A percentile compares a stretch with the other conserved stretches of the same genome.
Evolutionary conservation across 2,113 vertebrate genomes (phyloP).

Genomic region (Pyrgilauda ruficollis): DNA sequence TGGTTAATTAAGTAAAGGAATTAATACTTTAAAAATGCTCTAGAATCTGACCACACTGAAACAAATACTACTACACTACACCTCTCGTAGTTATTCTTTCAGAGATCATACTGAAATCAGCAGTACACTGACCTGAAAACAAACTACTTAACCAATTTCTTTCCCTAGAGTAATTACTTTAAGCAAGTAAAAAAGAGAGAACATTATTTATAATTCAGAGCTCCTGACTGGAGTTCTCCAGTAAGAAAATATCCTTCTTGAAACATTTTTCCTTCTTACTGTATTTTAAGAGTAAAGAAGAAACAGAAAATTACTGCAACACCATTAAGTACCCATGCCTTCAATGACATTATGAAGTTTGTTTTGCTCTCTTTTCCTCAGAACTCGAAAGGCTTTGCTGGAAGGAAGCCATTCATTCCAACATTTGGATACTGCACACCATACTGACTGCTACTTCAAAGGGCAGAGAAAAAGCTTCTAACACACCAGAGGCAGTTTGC

Average conservation of each 20-base stretch:
- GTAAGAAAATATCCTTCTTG: not conserved
- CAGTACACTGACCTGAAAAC: not conserved
- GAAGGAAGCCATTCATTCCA: not conserved
- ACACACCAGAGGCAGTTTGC: not conserved
- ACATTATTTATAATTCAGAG: not conserved
- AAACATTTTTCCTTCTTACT: not conserved
- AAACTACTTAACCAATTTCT: not conserved
- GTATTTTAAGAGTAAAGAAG: not conserved
- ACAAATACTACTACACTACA: not conserved
- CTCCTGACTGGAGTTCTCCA: not conserved
- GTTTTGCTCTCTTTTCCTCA: not conserved
- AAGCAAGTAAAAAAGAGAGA: not conserved
- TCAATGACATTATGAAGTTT: not conserved
- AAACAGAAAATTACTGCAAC: not conserved
- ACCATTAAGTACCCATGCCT: not conserved
- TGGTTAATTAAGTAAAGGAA: not conserved
- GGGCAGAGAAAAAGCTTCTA: not conserved
- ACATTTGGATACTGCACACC: not conserved
- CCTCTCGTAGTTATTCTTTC: not conserved
- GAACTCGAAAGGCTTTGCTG: not conserved
- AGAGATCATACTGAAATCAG: not conserved
- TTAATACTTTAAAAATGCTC: not conserved
- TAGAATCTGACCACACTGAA: not conserved
- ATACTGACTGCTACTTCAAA: not conserved
- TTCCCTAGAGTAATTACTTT: not conserved